Percentiles rank a stretch among this genome's conserved stretches.
Evolutionary conservation across 2,888 invertebrate genomes (phyloP).

Genomic region (Leucophenga maculata): DNA sequence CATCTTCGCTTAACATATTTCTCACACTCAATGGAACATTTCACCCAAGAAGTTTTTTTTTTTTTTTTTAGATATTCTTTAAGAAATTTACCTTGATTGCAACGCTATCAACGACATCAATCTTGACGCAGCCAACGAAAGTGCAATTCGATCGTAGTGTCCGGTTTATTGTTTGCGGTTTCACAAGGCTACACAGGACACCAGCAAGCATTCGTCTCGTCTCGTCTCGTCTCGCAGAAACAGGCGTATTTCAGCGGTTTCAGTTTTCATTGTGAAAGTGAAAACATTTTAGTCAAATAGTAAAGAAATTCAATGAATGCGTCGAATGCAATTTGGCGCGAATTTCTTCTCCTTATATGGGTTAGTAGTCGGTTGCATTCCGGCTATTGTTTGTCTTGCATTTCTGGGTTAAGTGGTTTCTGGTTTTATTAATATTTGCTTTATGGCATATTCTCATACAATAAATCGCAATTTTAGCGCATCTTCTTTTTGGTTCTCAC

Average conservation of each 20-base stretch:
- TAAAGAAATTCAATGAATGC: slow-evolving; percentile 51
- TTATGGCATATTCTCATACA: slow-evolving; percentile 37
- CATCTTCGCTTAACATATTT: background rate
- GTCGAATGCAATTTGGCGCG: slow-evolving; percentile 17
- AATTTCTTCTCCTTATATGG: slow-evolving; percentile 8
- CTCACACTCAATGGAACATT: background rate
- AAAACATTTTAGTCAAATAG: slow-evolving; percentile 43
- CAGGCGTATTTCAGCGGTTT: slow-evolving; percentile 62
- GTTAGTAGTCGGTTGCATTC: background rate
- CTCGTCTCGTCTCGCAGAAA: slow-evolving; percentile 28
- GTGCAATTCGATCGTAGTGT: slow-evolving; percentile 65
- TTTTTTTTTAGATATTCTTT: background rate
- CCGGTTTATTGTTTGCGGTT: slow-evolving; percentile 60
- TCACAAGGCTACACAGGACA: slow-evolving; percentile 31
- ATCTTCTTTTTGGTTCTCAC: slow-evolving; percentile 59
- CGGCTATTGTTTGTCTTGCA: slow-evolving; percentile 44
- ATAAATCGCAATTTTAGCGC: slow-evolving; percentile 54
- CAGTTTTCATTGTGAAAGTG: slow-evolving; percentile 65
- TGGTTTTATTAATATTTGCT: slow-evolving; percentile 40
- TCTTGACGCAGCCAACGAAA: slow-evolving; percentile 44
- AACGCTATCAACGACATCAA: slow-evolving; percentile 4
- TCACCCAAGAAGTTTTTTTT: background rate
- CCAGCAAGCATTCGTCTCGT: slow-evolving; percentile 35
- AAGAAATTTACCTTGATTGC: slow-evolving; percentile 31
- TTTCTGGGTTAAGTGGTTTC: slow-evolving; percentile 57